Evolutionary conservation across 2,888 invertebrate species (phyloP).

Genomic region (Meiosimyza platycephala): DNA sequence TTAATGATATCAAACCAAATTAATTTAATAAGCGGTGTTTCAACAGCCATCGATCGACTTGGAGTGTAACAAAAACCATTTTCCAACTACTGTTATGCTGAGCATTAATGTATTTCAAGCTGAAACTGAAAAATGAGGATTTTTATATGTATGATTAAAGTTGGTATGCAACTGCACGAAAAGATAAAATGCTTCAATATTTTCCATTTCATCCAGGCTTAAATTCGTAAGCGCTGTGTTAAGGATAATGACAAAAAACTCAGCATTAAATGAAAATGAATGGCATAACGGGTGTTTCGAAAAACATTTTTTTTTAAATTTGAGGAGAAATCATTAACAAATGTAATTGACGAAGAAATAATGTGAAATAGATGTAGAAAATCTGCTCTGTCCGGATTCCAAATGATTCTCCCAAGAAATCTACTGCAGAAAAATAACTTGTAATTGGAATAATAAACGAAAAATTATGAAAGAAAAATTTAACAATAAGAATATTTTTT

Average conservation of each 20-base stretch:
- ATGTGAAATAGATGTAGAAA: no score
- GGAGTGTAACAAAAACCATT: constrained; percentile 23
- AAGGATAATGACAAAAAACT: constrained; percentile 36
- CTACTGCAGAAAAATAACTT: no score
- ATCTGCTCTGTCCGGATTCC: no score
- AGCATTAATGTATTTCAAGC: constrained; percentile 25
- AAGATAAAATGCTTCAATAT: background rate
- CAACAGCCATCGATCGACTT: background rate
- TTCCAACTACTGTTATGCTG: constrained; percentile 26
- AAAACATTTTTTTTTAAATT: no score
- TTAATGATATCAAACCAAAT: constrained; percentile 31
- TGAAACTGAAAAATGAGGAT: constrained; percentile 13
- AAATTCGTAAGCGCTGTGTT: constrained; percentile 22
- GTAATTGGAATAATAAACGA: no score
- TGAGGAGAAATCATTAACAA: no score
- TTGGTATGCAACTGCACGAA: background rate
- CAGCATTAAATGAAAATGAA: background rate
- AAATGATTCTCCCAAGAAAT: no score
- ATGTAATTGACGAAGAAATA: no score
- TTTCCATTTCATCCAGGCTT: constrained; percentile 2
- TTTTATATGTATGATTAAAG: background rate
- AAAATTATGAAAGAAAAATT: no score
- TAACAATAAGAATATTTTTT: no score
- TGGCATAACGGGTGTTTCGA: no score
- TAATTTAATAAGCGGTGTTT: constrained; percentile 36